Evolutionary conservation across 2,113 vertebrate genomes (phyloP), one percentile per base, ranked within the genome.

Genomic region (Prietella phreatophila): DNA sequence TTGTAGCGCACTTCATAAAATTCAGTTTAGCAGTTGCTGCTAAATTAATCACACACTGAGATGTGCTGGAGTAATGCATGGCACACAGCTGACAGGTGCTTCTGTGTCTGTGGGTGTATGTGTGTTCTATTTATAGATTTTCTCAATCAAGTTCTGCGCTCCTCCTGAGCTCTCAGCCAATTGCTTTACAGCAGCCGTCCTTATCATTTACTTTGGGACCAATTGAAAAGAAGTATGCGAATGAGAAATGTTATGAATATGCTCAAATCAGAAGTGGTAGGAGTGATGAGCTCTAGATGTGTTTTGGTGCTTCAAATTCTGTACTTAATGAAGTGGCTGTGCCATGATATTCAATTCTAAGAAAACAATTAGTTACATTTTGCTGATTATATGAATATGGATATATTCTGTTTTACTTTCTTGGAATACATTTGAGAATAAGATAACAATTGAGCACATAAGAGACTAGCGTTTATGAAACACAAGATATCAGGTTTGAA

Each of bases 41-140:
- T 22, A 33, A 36, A 78, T 58, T 11, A 75, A 81, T 55, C 27
- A 50, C 22, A 65, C 55, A 17, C 17, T 58, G 67, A 87, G 63
- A 60, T 36, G 25, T 39, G 58, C 84, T 60, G 47, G 61, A 53
- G 78, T 61, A 79, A 82, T 69, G 7, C 83, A 76, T 27, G 30
- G 69, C n/a, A 14, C 82, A 80, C 61, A 7, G 83, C 78, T 80
- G 73, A 69, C 90, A 89, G 84, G 86, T 80, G 91, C 71, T 78
- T 92, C 84, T 80, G 89, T 91, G 86, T 71, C 69, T 53, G 83
- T 69, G 83, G 84, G 78, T 53, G 83, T 53, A 90, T 90, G 88
- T 39, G 11, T 71, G 67, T 89, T 86, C 76, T 91, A 93, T 95
- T 94, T 94, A 94, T 94, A 83, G 91, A 83, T 88, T 88, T 86